Evolutionary conservation across 2,888 invertebrate species (phyloP).

Genomic region (Hydrotaea diabolus): DNA sequence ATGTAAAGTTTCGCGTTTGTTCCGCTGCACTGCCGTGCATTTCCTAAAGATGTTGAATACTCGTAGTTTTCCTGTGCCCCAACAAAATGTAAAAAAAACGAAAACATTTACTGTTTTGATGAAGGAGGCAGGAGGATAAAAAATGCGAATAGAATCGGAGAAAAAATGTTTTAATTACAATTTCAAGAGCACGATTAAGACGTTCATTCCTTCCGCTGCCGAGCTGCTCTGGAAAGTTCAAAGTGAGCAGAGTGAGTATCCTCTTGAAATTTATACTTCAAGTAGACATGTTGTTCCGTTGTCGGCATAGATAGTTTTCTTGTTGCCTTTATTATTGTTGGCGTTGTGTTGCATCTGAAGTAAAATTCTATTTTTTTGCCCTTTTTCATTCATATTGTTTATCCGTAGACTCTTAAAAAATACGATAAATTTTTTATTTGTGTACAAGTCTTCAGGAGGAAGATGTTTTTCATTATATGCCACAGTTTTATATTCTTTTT

Average conservation of each 20-base stretch:
- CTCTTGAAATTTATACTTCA: conserved; percentile 52
- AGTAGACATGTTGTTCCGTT: conserved; percentile 13
- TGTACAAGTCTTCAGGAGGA: background rate
- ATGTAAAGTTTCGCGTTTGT: background rate
- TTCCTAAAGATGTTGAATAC: no score
- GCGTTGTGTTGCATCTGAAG: conserved; percentile 7
- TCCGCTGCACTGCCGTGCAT: no score
- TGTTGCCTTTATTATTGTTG: conserved; percentile 28
- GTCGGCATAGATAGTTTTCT: background rate
- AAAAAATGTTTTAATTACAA: conserved; percentile 54
- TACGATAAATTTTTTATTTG: conserved; percentile 28
- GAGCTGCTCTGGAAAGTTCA: background rate
- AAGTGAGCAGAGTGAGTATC: background rate
- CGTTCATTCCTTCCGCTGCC: background rate
- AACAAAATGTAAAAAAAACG: no score
- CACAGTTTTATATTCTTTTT: background rate
- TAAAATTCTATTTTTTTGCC: conserved; percentile 10
- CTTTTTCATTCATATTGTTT: conserved; percentile 5
- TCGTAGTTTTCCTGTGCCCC: no score
- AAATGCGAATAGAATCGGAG: background rate
- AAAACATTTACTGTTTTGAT: background rate
- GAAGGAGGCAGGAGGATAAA: background rate
- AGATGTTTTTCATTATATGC: background rate
- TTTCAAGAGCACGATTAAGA: conserved; percentile 53
- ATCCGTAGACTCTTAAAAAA: conserved; percentile 1